Conservation (phyloP, 2,113 vertebrate genomes). For the Catharus bicknelli region DNA sequence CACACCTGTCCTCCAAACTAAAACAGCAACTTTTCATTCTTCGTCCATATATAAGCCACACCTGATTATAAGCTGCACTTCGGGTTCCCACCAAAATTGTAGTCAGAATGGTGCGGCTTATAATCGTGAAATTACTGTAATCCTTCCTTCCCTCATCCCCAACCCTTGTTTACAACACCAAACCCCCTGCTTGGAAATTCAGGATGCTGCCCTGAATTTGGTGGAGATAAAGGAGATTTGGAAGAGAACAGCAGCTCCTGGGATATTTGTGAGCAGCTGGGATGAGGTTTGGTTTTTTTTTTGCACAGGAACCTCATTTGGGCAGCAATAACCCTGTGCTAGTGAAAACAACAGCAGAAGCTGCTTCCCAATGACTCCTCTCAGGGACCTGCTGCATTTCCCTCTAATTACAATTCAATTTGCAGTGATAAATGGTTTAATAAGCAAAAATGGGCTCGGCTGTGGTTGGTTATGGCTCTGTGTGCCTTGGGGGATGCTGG, state of each 20-base stretch:
- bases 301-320: neutral
- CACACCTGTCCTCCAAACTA: too few relatives aligned
- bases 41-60: too few relatives aligned
- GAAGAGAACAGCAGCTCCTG: neutral
- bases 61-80: too few relatives aligned
- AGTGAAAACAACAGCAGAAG: neutral
- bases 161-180: neutral
- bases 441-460: neutral
- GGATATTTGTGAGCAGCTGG: neutral
- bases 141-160: neutral
- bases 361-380: neutral
- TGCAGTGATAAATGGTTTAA: constrained; percentile 33
- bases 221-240: neutral
- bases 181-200: neutral
- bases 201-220: neutral
- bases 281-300: neutral
- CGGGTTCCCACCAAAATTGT: too few relatives aligned
- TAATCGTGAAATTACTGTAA: neutral
- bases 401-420: neutral
- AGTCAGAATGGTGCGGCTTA: too few relatives aligned
- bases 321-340: neutral
- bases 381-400: neutral
- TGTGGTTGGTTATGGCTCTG: neutral
- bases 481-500: neutral
- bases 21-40: too few relatives aligned